Evolutionary conservation across 1,140 invertebrate genomes (phyloP), one percentile per base, ranked within the genome.

Genomic region (Dreissena polymorpha): DNA sequence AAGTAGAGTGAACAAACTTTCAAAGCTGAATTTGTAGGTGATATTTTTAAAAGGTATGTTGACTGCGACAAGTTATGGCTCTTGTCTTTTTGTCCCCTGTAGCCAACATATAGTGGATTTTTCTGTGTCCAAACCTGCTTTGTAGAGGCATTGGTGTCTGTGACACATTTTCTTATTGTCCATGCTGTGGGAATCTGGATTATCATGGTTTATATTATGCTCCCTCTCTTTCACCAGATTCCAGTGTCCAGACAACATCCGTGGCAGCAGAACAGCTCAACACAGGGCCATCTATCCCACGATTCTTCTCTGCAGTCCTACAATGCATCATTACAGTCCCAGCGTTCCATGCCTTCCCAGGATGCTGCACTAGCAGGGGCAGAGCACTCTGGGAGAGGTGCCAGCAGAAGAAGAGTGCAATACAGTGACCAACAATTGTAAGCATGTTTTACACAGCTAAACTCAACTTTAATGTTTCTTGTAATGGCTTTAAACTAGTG

Each of bases 201-300:
- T 39, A 39, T 39, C 39, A 39, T 39, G 39, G 39, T 39, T 39
- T 8, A 39, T 8, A 39, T 39, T 39, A 39, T 39, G 39, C 39
- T 39, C 8, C 39, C 39, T 39, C 8, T 39, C n/a, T 39, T 39
- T 39, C 39, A 39, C 39, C 39, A 90, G 89, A 72, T 90, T 16
- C 89, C 89, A 53, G 50, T 74, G 27, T 89, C 89, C 14, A 73
- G 88, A 60, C 87, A 88, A 64, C 88, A 89, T 69, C 88, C 89
- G 0, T 90, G 89, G 89, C 89, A 90, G 67, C 85, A 87, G 57
- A 23, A n/a, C 57, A 71, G 27, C 7, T 71, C 60, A 55, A 68
- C 60, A 60, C 75, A 73, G 70, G 18, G 57, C 57, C 55, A 73
- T 10, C 63, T 57, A 25, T 82, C 79, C 50, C 79, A 82, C 23